Evolutionary conservation across 53 echinoderm and acorn worm species (phyloP), one percentile per base, ranked within the genome.

Genomic region (Actinopyga echinites): DNA sequence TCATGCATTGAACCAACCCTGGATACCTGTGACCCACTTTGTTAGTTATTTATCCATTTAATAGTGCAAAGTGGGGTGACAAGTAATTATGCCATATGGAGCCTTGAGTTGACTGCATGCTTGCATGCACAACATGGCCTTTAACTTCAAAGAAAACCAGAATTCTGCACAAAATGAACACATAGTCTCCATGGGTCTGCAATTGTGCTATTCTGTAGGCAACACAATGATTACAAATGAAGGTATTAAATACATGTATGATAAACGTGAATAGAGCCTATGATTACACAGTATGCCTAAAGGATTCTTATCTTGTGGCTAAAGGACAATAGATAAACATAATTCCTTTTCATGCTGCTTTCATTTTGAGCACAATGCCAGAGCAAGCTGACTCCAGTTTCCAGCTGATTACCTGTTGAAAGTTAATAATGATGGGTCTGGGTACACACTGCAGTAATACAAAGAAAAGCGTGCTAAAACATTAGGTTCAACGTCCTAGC

Each of bases 391-490:
- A 42, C 71, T 71, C 71, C 21, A 43, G 71, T 71, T 71, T 71
- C 71, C 71, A 71, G 71, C 37, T 71, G n/a, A 71, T 71, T 71
- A 71, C 71, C 44, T 40, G 71, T 40, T 40, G 71, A 71, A 43
- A 71, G 40, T 71, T 43, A 71, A 44, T 44, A 71, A 71, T 44
- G 40, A 30, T 6, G 68, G 32, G 24, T 71, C 45, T 40, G 10
- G 1, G 17, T 17, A 49, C 49, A 49, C 49, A 49, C 0, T 49
- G 17, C 15, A 15, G 17, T 15, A 49, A 49, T 49, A 49, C 49
- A 49, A 49, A 49, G 49, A 49, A 13, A 15, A 17, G 49, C 3
- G 13, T 11, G 44, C 12, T 44, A 9, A 65, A 65, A 33, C 43
- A 10, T 69, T 5, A 71, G 40, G 71, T 71, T 71, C 71, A 71